Percentiles rank a stretch among this genome's conserved stretches.
phyloP scores from a whole-genome alignment of 1,140 invertebrate species.

The Penaeus japonicus region DNA sequence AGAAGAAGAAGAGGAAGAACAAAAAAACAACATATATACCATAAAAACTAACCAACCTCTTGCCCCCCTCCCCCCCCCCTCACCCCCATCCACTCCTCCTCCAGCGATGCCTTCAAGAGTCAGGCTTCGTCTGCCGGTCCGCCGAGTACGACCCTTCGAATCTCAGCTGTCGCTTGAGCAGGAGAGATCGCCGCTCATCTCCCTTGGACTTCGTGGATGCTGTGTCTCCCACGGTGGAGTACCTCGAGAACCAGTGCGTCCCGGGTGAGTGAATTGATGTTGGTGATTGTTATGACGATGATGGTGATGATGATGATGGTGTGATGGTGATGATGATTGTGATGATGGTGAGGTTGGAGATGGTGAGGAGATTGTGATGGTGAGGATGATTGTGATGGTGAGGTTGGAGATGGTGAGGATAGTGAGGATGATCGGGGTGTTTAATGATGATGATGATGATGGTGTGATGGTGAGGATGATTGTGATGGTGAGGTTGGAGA shows the following conservation, averaged over 20 bases:
- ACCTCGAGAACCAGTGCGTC: constrained; percentile 68
- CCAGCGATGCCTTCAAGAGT: constrained; percentile 51
- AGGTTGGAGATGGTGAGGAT: too few relatives aligned
- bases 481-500: background rate
- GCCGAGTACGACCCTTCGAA: constrained; percentile 67
- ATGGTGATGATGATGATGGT: background rate
- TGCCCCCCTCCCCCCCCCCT: background rate
- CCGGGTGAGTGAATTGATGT: constrained; percentile 20
- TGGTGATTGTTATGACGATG: too few relatives aligned
- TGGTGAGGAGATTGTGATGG: too few relatives aligned
- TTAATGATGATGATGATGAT: too few relatives aligned
- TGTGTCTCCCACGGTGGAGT: constrained; percentile 64
- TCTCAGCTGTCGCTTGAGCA: constrained; percentile 65
- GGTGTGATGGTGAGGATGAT: too few relatives aligned
- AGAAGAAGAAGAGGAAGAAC: too few relatives aligned
- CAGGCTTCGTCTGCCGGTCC: constrained; percentile 64
- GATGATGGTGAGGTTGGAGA: too few relatives aligned
- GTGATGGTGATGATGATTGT: too few relatives aligned
- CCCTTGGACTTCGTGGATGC: constrained; percentile 64
- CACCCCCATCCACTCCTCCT: background rate
- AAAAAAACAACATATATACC: too few relatives aligned
- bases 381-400: too few relatives aligned
- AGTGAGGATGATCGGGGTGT: too few relatives aligned
- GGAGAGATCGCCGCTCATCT: constrained; percentile 64
- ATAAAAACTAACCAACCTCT: background rate